These are phyloP conservation scores for Idaea aversata DNA, from an alignment of 2,888 invertebrate species.

Conservation along the genomic window DNA sequence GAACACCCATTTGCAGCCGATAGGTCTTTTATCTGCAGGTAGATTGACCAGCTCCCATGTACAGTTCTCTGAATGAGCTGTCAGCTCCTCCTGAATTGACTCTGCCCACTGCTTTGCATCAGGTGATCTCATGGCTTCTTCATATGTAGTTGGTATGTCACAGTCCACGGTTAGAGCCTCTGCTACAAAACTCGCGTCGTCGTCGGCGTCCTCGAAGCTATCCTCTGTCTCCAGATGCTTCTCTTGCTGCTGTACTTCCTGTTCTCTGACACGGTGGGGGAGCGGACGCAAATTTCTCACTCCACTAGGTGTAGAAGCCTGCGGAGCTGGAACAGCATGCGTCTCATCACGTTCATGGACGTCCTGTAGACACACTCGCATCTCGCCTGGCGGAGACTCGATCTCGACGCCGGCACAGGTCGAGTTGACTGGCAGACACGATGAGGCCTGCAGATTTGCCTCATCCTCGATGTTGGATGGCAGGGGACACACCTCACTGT, in stretches of 20 bases:
- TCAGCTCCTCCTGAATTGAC: conserved; percentile 1
- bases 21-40: not conserved
- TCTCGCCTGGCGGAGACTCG: no score
- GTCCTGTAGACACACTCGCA: no score
- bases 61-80: not conserved
- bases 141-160: not conserved
- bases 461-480: no score
- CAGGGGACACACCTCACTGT: not conserved
- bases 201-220: no score
- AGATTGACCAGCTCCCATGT: not conserved
- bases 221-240: not conserved
- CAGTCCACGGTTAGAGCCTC: not conserved
- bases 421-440: no score
- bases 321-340: no score
- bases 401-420: no score
- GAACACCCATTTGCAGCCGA: conserved; percentile 4
- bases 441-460: no score
- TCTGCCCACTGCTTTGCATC: not conserved
- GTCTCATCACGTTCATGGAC: no score
- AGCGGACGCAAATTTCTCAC: no score
- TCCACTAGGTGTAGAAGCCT: no score
- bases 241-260: not conserved
- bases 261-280: no score
- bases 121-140: not conserved
- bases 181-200: not conserved